Evolutionary conservation across 2,888 invertebrate genomes (phyloP), one percentile per base, ranked within the genome.

Genomic region (Cataglyphis cursor): DNA sequence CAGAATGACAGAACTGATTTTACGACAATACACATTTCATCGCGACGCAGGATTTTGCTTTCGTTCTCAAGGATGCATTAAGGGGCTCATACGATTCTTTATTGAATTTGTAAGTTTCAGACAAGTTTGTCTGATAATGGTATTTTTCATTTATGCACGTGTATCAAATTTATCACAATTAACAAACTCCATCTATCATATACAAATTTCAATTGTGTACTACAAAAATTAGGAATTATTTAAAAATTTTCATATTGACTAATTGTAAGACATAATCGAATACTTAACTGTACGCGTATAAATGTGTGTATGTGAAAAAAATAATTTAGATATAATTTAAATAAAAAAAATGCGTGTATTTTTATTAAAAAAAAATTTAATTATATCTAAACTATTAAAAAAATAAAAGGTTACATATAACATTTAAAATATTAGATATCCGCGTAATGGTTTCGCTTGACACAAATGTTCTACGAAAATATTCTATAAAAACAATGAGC

Each of bases 41-140:
- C 48, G 48, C 18, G 21, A 35, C 10, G 35, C 48, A 21, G 35
- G 18, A 64, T 8, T 28, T 62, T 24, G 35, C 75, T 75, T 64
- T 35, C 35, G 48, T 64, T 75, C 18, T 2, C 51, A 75, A 75
- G 51, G 48, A 81, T 87, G 83, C 83, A 89, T 89, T 89, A 89
- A 85, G 74, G 75, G 81, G 64, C 74, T 72, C 31, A 75, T 64
- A 66, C 35, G 73, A 66, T 74, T 81, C 81, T 75, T 75, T 78
- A 84, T 89, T 85, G 65, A 85, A 12, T 70, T 24, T 24, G 38
- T n/a, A 68, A 81, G 76, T 83, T 85, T 48, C 68, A 72, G 15
- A 81, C 70, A 84, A 51, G 74, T 72, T 78, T 80, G 35, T 72
- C 24, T 57, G 82, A 83, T 82, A 86, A 88, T 86, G 74, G 72